These are phyloP conservation scores for Drosophila mimica DNA, from an alignment of 2,888 invertebrate genomes.

Conservation along the genomic window DNA sequence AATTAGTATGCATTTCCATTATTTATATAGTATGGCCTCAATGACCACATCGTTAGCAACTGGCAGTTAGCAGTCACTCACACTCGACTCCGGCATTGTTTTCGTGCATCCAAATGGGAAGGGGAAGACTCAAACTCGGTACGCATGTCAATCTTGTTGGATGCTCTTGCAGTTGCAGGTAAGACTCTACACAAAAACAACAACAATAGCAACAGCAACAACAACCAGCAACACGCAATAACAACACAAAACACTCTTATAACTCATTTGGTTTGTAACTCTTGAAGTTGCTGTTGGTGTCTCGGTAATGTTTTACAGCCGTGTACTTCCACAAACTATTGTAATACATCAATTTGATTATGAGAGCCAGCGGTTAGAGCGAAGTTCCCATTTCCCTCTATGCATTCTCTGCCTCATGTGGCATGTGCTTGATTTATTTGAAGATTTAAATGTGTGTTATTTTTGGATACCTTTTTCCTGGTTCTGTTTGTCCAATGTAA, in stretches of 20 bases:
- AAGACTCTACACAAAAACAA: conserved; percentile 21
- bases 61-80: conserved; percentile 28
- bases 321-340: conserved; percentile 70
- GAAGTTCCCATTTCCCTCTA: conserved; percentile 29
- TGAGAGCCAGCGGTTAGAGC: conserved; percentile 53
- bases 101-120: conserved; percentile 17
- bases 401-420: conserved; percentile 39
- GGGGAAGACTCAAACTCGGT: conserved; percentile 2
- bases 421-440: conserved; percentile 76
- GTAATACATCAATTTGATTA: conserved; percentile 81
- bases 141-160: conserved; percentile 60
- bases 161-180: conserved; percentile 49
- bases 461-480: conserved; percentile 40
- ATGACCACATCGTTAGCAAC: conserved; percentile 58
- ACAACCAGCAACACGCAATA: conserved; percentile 10
- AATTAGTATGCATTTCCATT: conserved; percentile 76
- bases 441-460: conserved; percentile 37
- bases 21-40: conserved; percentile 62
- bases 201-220: not conserved
- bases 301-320: conserved; percentile 61
- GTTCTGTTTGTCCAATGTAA: conserved; percentile 72
- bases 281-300: conserved; percentile 41
- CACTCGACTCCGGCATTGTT: conserved; percentile 53
- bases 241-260: conserved; percentile 31
- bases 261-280: conserved; percentile 66